Evolutionary conservation across 2,113 vertebrate genomes (phyloP).

Genomic region (Hippoglossus stenolepis): DNA sequence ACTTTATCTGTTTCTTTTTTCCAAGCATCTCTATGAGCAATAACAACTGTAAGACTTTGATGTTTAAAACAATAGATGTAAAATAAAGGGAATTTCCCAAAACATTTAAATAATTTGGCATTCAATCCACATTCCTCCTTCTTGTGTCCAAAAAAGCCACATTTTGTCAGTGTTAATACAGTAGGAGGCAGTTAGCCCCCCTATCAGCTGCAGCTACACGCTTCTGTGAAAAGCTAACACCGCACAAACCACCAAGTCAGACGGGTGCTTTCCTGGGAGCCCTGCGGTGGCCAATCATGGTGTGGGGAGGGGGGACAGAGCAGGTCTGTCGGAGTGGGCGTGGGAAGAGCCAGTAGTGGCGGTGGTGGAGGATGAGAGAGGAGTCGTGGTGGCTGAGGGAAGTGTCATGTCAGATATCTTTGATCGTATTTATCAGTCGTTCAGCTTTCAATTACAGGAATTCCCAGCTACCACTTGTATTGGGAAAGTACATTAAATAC

Average conservation of each 20-base stretch:
- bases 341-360: not conserved
- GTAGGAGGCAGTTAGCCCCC: slow-evolving; percentile 19
- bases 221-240: slow-evolving; percentile 28
- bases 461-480: not conserved
- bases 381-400: not conserved
- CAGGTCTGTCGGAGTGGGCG: not conserved
- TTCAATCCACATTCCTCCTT: not conserved
- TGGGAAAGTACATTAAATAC: not conserved
- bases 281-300: slow-evolving; percentile 7
- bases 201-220: slow-evolving; percentile 31
- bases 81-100: not conserved
- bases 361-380: not conserved
- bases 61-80: slow-evolving; percentile 14
- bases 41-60: slow-evolving; percentile 30
- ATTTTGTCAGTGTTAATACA: not conserved
- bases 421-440: not conserved
- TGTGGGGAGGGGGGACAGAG: not conserved
- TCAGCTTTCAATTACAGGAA: not conserved
- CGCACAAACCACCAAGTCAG: slow-evolving; percentile 53
- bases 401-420: not conserved
- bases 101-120: not conserved
- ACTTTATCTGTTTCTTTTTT: slow-evolving; percentile 32
- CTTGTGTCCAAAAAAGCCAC: slow-evolving; percentile 6
- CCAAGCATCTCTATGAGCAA: slow-evolving; percentile 18
- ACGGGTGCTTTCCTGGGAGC: slow-evolving; percentile 27